A percentile compares a stretch with the other conserved stretches of the same genome.
Conservation (phyloP, 2,113 vertebrate genomes). For the Gobio gobio region DNA sequence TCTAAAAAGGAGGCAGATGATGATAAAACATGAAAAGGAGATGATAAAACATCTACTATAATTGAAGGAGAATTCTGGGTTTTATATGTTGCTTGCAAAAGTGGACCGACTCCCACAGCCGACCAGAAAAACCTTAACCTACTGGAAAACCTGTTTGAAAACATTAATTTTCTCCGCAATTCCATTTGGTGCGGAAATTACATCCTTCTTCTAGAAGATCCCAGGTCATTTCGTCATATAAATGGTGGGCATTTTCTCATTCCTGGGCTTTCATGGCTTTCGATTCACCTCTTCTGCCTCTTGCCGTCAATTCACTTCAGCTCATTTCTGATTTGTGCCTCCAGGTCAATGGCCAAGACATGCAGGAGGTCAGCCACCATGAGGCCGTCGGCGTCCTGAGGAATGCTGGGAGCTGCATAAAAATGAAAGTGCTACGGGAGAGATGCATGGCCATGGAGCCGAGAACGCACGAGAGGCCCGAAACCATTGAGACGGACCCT, state of each 20-base stretch:
- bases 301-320: not conserved
- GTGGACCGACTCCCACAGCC: not conserved
- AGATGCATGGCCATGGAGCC: conserved; percentile 34
- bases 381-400: conserved; percentile 73
- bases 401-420: conserved; percentile 76
- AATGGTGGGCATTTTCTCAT: not conserved
- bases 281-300: conserved; percentile 10
- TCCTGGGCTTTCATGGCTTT: not conserved
- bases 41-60: not conserved
- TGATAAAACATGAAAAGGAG: too few relatives aligned
- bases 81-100: not conserved
- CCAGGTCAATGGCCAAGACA: conserved; percentile 75
- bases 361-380: conserved; percentile 73
- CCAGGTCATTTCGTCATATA: not conserved
- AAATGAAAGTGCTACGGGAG: conserved; percentile 74
- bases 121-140: not conserved
- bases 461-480: not conserved
- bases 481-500: conserved; percentile 9
- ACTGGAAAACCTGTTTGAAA: not conserved
- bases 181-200: not conserved
- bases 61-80: not conserved
- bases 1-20: not conserved
- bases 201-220: not conserved
- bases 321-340: conserved; percentile 40
- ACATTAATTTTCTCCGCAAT: not conserved